Evolutionary conservation across 1,140 invertebrate species (phyloP).

Genomic region (Venturia canescens): DNA sequence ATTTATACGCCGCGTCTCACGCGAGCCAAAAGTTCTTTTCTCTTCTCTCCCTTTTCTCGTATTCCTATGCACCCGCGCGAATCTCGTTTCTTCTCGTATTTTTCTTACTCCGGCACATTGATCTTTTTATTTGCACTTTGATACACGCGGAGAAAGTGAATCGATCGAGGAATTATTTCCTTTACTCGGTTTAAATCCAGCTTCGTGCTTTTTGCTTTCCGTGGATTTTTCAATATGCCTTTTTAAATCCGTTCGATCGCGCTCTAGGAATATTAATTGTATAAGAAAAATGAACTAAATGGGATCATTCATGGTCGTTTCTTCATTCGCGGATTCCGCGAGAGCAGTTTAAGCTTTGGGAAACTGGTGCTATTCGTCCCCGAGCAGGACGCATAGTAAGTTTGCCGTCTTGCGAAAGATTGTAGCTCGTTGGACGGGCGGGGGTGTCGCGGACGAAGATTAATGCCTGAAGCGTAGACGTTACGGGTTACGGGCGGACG

Average conservation of each 20-base stretch:
- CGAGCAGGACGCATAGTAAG: background rate
- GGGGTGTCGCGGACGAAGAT: slow-evolving; percentile 42
- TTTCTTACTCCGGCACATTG: background rate
- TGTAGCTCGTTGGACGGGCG: slow-evolving; percentile 16
- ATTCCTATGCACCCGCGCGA: background rate
- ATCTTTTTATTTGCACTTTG: too few relatives aligned
- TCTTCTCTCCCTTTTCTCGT: slow-evolving; percentile 20
- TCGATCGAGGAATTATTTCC: too few relatives aligned
- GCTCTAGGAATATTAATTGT: too few relatives aligned
- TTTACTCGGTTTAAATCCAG: too few relatives aligned
- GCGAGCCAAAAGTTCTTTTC: slow-evolving; percentile 26
- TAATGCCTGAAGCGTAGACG: slow-evolving; percentile 39
- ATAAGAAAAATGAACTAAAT: too few relatives aligned
- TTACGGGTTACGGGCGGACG: slow-evolving; percentile 34
- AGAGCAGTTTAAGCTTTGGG: background rate
- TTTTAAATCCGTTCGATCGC: too few relatives aligned
- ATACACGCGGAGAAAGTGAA: too few relatives aligned
- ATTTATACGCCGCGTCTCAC: slow-evolving; percentile 67
- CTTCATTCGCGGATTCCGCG: too few relatives aligned
- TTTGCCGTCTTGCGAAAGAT: too few relatives aligned
- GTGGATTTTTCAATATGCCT: too few relatives aligned
- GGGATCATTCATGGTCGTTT: too few relatives aligned
- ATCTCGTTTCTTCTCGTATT: background rate
- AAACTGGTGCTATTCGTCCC: background rate
- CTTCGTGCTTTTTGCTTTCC: too few relatives aligned